These are phyloP conservation scores for Temnothorax curvispinosus DNA, from an alignment of 1,140 invertebrate genomes.

Conservation along the genomic window DNA sequence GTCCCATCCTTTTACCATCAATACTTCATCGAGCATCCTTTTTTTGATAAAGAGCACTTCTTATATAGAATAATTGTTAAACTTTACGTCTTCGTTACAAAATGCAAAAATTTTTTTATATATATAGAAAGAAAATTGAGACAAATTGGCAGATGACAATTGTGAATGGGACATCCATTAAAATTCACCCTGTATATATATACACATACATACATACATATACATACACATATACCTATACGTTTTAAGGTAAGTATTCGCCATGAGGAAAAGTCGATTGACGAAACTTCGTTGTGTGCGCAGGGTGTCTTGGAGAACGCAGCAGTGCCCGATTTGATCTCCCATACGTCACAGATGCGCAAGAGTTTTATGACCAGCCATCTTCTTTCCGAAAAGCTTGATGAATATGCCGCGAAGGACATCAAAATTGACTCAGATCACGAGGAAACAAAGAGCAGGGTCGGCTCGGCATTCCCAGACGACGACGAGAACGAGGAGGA, in stretches of 20 bases:
- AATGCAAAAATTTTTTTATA: too few species aligned
- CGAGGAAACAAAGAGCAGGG: background rate
- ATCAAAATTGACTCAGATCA: slow-evolving; percentile 1
- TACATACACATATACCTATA: too few species aligned
- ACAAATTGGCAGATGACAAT: too few species aligned
- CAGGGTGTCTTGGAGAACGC: slow-evolving; percentile 21
- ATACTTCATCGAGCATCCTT: too few species aligned
- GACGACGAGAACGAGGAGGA: slow-evolving; percentile 72
- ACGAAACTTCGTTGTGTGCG: background rate
- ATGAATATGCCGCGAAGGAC: background rate
- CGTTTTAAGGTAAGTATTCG: background rate
- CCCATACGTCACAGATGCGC: slow-evolving; percentile 76
- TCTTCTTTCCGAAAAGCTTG: slow-evolving; percentile 68
- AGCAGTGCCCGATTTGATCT: slow-evolving; percentile 65
- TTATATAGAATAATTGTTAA: too few species aligned
- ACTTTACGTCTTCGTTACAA: too few species aligned
- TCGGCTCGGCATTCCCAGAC: slow-evolving; percentile 70
- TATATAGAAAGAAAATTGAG: too few species aligned
- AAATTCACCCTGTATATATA: too few species aligned
- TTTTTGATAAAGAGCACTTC: too few species aligned
- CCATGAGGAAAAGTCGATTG: background rate
- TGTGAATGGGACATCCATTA: too few species aligned
- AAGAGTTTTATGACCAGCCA: slow-evolving; percentile 78
- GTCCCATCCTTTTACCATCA: too few species aligned
- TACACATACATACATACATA: too few species aligned